Evolutionary conservation across 2,113 vertebrate species (phyloP).

Genomic region (Orthonyx spaldingii): DNA sequence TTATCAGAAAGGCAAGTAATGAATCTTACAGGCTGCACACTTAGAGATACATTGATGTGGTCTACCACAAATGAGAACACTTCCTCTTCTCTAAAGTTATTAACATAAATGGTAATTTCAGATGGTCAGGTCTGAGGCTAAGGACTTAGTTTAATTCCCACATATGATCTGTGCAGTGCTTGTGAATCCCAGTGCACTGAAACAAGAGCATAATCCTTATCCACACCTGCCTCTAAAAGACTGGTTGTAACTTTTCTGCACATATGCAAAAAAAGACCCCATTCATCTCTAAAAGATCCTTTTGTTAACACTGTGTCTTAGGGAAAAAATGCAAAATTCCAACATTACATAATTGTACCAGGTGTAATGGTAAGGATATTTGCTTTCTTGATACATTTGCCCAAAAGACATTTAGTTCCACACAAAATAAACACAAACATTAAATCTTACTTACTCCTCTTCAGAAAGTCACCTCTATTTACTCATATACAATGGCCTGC

Average conservation of each 20-base stretch:
- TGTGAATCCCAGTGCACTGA: background rate
- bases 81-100: background rate
- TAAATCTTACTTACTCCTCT: background rate
- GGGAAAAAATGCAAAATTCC: background rate
- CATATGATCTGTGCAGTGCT: background rate
- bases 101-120: background rate
- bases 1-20: background rate
- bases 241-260: background rate
- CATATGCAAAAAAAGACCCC: background rate
- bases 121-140: background rate
- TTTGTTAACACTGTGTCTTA: background rate
- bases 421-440: background rate
- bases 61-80: background rate
- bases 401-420: background rate
- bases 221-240: background rate
- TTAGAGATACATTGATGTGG: background rate
- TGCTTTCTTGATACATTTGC: background rate
- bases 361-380: background rate
- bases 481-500: background rate
- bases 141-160: background rate
- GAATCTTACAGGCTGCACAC: background rate
- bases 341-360: background rate
- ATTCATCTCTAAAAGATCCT: background rate
- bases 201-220: background rate
- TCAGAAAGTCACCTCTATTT: background rate